A percentile compares a stretch with the other conserved stretches of the same genome.
These are phyloP conservation scores for Orestias chungarensis DNA, from an alignment of 2,797 vertebrate genomes.

Conservation along the genomic window DNA sequence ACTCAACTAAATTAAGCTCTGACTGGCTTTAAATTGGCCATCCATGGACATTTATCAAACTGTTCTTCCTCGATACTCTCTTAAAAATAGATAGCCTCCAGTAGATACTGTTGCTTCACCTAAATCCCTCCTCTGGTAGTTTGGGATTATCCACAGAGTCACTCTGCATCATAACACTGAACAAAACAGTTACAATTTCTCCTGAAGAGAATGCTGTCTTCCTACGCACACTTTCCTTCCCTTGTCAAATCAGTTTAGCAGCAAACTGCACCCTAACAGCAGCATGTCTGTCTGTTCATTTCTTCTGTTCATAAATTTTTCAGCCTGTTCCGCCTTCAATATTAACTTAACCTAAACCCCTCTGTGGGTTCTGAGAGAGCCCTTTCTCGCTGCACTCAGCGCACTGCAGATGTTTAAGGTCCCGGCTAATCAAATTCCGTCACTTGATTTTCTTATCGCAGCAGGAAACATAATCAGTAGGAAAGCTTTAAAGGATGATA, in stretches of 20 bases:
- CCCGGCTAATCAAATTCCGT: slow-evolving; percentile 59
- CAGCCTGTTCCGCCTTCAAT: slow-evolving; percentile 46
- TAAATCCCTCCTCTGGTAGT: slow-evolving; percentile 18
- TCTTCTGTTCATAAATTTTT: slow-evolving; percentile 66
- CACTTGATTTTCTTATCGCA: slow-evolving; percentile 60
- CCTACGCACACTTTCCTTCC: slow-evolving; percentile 26
- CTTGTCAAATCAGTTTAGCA: slow-evolving; percentile 70
- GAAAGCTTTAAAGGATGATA: slow-evolving; percentile 57
- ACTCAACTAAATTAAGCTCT: background rate
- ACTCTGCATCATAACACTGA: slow-evolving; percentile 7
- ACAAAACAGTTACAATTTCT: slow-evolving; percentile 11
- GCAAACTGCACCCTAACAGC: slow-evolving; percentile 54
- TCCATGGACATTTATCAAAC: background rate
- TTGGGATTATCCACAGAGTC: slow-evolving; percentile 6
- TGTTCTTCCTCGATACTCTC: background rate
- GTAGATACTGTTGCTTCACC: slow-evolving; percentile 26
- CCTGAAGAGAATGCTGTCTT: slow-evolving; percentile 29
- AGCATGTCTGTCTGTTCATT: slow-evolving; percentile 45
- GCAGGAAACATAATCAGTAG: slow-evolving; percentile 59
- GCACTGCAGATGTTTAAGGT: slow-evolving; percentile 39
- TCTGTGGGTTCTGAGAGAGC: slow-evolving; percentile 35
- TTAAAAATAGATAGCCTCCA: slow-evolving; percentile 21
- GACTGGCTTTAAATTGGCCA: background rate
- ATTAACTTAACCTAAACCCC: slow-evolving; percentile 61
- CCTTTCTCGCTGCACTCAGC: slow-evolving; percentile 34